Percentiles rank a stretch among this genome's conserved stretches.
phyloP scores from a whole-genome alignment of 2,888 invertebrate genomes.

The Bellardia pandia region DNA sequence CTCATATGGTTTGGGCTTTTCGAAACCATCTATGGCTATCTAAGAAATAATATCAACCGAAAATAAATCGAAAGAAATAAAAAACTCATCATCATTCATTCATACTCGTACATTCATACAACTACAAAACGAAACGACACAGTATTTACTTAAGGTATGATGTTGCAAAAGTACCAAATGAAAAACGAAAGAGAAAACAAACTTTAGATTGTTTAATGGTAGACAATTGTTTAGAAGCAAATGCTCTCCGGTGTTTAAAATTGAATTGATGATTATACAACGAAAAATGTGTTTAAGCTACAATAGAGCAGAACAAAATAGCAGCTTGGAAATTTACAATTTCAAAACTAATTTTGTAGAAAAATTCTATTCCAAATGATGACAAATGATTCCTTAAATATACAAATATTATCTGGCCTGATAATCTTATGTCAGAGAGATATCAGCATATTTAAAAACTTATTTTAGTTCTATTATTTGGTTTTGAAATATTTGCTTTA shows the following conservation, averaged over 20 bases:
- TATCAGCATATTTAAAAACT: background rate
- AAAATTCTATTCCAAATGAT: too few relatives aligned
- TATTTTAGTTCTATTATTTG: background rate
- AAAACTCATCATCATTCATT: conserved; percentile 36
- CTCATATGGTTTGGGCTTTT: conserved; percentile 10
- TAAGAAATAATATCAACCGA: conserved; percentile 52
- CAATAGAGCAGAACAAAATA: background rate
- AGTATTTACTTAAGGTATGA: background rate
- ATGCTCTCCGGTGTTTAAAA: conserved; percentile 46
- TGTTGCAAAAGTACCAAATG: background rate
- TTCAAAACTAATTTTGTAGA: too few relatives aligned
- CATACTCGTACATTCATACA: background rate
- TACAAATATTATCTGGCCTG: too few relatives aligned
- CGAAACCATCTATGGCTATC: conserved; percentile 51
- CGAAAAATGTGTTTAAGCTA: background rate
- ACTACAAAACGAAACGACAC: conserved; percentile 18
- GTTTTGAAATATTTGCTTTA: background rate
- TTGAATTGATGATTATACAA: conserved; percentile 44
- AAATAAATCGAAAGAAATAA: background rate
- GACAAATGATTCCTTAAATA: too few relatives aligned
- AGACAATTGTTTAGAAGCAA: conserved; percentile 39
- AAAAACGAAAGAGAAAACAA: background rate
- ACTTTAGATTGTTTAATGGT: conserved; percentile 52
- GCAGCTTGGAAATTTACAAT: background rate
- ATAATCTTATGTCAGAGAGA: too few relatives aligned